Evolutionary conservation across 2,113 vertebrate species (phyloP), one percentile per base, ranked within the genome.

Genomic region (Xiphophorus couchianus): DNA sequence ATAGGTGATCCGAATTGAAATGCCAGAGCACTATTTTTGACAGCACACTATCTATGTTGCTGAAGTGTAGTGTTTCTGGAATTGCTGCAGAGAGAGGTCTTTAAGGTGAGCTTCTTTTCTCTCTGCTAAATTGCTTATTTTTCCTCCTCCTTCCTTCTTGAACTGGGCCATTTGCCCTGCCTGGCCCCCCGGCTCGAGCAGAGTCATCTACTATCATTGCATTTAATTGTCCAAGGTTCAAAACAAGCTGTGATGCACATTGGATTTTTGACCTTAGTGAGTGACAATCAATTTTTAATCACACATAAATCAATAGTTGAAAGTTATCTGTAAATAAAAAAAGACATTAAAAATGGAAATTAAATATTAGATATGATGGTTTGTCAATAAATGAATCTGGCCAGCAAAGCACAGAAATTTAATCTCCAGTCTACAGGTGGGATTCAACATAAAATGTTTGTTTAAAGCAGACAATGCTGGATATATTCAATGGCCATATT

Each of bases 261-360:
- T 74, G 81, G 85, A 64, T 71, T 79, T 71, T 37, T 30, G 62
- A 69, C 54, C 69, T 61, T 75, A 80, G 70, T 78, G 78, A 89
- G 78, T 86, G 89, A 71, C 86, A 93, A 93, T 94, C 90, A 82
- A 88, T 92, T 93, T 94, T 93, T 92, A 93, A 93, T 92, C 88
- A 92, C 73, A 74, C 44, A 39, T 65, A 48, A 88, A 91, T 90
- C 84, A 75, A 90, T 92, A 82, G 60, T 19, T 31, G 62, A 27
- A 71, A 72, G 66, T 80, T 87, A 82, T 83, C 88, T 88, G 37
- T 71, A 62, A 89, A 84, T 66, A 75, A 67, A 70, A 72, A 74
- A 37, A 76, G 75, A 29, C 12, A 77, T 62, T 44, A 58, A 73
- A 81, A 77, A 86, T 66, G 14, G 35, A 39, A 73, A 66, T 15